Conservation (phyloP, 2,797 vertebrate genomes). For the Amazona ochrocephala region DNA sequence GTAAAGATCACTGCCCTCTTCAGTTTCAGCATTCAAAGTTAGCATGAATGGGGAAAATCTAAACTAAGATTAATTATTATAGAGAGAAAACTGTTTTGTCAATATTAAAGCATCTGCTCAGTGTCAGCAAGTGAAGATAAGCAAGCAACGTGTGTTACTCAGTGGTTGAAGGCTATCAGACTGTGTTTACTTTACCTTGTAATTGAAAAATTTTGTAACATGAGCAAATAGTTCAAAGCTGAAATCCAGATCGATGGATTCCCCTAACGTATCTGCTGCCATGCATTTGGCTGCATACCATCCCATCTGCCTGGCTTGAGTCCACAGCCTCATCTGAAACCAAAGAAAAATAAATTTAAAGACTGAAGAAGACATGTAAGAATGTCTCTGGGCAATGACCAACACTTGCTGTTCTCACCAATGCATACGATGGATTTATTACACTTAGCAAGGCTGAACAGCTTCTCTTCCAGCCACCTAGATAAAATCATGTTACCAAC, state of each 20-base stretch:
- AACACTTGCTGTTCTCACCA: not conserved
- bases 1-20: not conserved
- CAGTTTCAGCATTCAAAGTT: not conserved
- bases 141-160: not conserved
- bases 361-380: not conserved
- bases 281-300: constrained; percentile 92
- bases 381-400: fast-evolving
- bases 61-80: not conserved
- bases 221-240: constrained; percentile 98
- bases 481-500: not conserved
- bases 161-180: not conserved
- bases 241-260: constrained; percentile 89
- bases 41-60: not conserved
- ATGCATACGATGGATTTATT: fast-evolving
- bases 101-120: not conserved
- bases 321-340: constrained; percentile 96
- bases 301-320: constrained; percentile 97
- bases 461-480: not conserved
- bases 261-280: constrained; percentile 79
- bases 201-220: constrained; percentile 95
- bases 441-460: not conserved
- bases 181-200: constrained; percentile 83
- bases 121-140: not conserved
- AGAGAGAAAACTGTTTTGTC: not conserved
- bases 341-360: not conserved